A percentile compares a stretch with the other conserved stretches of the same genome.
These are phyloP conservation scores for Hemichromis elongatus DNA, from an alignment of 2,113 vertebrate species.

Conservation along the genomic window DNA sequence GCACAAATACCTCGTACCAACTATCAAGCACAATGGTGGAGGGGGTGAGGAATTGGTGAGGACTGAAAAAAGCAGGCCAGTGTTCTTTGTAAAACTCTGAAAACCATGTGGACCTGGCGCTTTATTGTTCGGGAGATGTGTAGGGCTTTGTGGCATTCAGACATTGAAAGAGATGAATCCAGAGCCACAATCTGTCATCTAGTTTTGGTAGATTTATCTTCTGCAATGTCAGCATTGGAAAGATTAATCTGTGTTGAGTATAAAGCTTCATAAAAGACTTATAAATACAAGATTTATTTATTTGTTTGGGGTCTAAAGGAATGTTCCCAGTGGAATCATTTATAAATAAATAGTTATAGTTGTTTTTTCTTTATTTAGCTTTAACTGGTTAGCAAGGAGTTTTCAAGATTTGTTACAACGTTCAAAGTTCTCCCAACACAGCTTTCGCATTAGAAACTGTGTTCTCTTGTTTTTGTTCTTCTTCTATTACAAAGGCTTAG, in stretches of 20 bases:
- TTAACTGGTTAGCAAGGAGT: neutral
- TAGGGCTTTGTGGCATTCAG: neutral
- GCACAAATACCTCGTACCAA: neutral
- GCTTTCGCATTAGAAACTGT: no score
- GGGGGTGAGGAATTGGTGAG: neutral
- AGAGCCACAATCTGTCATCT: neutral
- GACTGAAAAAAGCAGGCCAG: neutral
- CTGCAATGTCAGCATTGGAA: neutral
- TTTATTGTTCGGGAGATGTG: neutral
- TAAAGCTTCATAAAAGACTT: neutral
- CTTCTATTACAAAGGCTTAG: rapidly evolving
- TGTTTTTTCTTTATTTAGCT: rapidly evolving
- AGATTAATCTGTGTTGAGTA: neutral
- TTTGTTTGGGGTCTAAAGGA: neutral
- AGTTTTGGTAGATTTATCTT: neutral
- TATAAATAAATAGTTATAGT: neutral
- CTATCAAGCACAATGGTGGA: neutral
- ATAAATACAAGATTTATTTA: neutral
- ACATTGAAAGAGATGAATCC: neutral
- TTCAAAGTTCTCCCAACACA: no score
- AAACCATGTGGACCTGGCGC: neutral
- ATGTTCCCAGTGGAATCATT: neutral
- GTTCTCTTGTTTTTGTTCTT: neutral
- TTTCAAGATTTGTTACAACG: no score
- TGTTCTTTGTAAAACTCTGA: neutral